Evolutionary conservation across 2,888 invertebrate species (phyloP).

Genomic region (Pristionchus maxplancki): DNA sequence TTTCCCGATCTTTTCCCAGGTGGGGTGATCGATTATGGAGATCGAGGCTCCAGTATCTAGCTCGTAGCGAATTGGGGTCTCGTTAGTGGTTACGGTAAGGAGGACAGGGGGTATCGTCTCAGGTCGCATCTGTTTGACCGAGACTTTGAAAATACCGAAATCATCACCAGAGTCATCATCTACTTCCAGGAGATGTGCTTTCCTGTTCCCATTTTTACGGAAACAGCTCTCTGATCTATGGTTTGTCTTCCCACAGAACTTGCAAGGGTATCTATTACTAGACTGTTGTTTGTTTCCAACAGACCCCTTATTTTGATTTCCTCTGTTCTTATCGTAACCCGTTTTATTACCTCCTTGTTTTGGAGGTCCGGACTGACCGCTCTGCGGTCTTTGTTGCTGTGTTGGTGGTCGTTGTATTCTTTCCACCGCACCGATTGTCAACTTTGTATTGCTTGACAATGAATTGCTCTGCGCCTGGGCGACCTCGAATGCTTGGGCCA

Average conservation of each 20-base stretch:
- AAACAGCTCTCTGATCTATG: no score
- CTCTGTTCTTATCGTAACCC: neutral
- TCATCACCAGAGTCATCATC: neutral
- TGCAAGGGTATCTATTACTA: no score
- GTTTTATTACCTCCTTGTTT: no score
- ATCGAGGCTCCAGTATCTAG: neutral
- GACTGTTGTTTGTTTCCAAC: no score
- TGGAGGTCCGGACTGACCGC: no score
- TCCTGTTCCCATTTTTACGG: no score
- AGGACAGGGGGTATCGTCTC: no score
- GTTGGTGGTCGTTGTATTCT: no score
- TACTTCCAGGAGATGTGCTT: constrained; percentile 1
- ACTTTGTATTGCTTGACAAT: neutral
- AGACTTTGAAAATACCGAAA: neutral
- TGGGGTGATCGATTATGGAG: neutral
- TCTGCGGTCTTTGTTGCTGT: no score
- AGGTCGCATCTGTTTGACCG: neutral
- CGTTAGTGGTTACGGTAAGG: neutral
- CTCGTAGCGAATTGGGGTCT: neutral
- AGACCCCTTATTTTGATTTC: neutral
- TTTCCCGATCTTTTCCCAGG: neutral
- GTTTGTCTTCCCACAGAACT: no score
- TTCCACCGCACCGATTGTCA: no score
- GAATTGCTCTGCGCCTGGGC: no score
- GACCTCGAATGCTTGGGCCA: constrained; percentile 15